Percentiles rank a stretch among this genome's conserved stretches.
Evolutionary conservation across 2,888 invertebrate genomes (phyloP).

Genomic region (Odontomyia ornata): DNA sequence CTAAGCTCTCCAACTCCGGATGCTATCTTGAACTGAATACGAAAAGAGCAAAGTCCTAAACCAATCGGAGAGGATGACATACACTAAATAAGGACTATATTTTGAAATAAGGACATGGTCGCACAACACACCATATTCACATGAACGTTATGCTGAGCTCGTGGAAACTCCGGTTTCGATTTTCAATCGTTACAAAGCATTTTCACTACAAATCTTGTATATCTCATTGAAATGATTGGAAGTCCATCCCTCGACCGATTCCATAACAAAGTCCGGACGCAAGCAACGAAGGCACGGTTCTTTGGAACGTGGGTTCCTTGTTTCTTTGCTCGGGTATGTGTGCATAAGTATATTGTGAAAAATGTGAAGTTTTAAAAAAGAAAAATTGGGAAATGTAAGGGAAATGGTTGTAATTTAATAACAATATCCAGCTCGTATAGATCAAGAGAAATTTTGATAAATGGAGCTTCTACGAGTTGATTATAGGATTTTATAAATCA

Average conservation of each 20-base stretch:
- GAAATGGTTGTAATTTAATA: neutral
- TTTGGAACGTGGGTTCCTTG: no score
- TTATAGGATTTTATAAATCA: no score
- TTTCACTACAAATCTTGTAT: slow-evolving; percentile 4
- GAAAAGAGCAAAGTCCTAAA: slow-evolving; percentile 1
- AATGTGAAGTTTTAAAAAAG: neutral
- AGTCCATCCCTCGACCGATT: neutral
- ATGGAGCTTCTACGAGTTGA: no score
- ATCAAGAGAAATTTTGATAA: no score
- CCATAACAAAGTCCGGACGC: neutral
- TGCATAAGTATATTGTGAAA: neutral
- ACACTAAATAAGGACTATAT: neutral
- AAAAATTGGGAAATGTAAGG: neutral
- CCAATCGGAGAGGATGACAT: slow-evolving; percentile 21
- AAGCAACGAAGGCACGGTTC: neutral
- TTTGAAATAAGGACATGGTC: neutral
- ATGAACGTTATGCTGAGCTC: neutral
- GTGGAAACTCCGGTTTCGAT: neutral
- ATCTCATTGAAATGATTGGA: neutral
- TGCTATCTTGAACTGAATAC: slow-evolving; percentile 22
- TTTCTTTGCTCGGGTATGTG: neutral
- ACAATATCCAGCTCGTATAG: neutral
- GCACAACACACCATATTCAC: neutral
- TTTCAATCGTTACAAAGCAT: slow-evolving; percentile 30
- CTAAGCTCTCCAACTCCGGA: neutral